Evolutionary conservation across 1,140 invertebrate genomes (phyloP).

Genomic region (Drosophila lacteicornis): DNA sequence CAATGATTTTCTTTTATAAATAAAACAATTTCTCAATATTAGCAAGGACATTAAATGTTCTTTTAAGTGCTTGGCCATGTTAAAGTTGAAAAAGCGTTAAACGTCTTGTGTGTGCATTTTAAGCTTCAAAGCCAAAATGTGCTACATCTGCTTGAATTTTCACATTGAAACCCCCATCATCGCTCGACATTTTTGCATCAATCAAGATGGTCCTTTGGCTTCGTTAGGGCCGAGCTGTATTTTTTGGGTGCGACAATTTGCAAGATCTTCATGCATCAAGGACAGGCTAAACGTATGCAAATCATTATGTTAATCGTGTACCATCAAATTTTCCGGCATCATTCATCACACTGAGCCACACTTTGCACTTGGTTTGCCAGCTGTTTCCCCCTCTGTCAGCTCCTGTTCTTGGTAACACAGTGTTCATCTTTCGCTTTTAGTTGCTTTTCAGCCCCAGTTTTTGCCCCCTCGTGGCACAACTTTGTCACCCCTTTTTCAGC

Average conservation of each 20-base stretch:
- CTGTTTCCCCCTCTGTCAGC: neutral
- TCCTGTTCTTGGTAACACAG: too few species aligned
- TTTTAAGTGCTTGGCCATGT: neutral
- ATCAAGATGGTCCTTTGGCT: conserved; percentile 35
- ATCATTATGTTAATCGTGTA: conserved; percentile 49
- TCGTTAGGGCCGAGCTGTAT: conserved; percentile 17
- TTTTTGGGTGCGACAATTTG: conserved; percentile 24
- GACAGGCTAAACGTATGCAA: conserved; percentile 50
- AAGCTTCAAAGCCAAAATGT: conserved; percentile 1
- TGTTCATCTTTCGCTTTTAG: neutral
- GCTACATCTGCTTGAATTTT: conserved; percentile 17
- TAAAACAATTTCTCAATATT: neutral
- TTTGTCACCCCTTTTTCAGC: neutral
- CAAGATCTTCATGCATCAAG: conserved; percentile 39
- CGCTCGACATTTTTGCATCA: conserved; percentile 23
- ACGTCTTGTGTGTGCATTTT: neutral
- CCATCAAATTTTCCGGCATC: conserved; percentile 49
- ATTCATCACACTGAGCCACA: conserved; percentile 49
- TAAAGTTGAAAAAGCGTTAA: neutral
- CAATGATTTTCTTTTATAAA: neutral
- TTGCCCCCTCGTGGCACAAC: neutral
- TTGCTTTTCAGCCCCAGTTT: neutral
- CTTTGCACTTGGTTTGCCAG: conserved; percentile 16
- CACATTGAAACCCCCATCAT: conserved; percentile 1
- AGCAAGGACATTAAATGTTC: neutral